Conservation (phyloP, 1,140 invertebrate species). For the Lerema accius region DNA sequence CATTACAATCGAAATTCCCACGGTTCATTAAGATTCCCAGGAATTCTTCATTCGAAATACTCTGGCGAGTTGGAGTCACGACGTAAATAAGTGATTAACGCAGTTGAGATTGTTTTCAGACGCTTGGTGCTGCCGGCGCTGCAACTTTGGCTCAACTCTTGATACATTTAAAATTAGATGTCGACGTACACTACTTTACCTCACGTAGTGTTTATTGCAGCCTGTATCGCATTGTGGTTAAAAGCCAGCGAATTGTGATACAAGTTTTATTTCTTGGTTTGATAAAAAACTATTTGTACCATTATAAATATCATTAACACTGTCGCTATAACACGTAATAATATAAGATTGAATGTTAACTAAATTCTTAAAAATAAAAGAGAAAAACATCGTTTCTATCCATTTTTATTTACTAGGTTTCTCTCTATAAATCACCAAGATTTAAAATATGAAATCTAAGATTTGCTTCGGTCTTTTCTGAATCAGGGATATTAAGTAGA, state of each 20-base stretch:
- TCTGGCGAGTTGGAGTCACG: slow-evolving; percentile 64
- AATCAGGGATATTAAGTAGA: slow-evolving; percentile 19
- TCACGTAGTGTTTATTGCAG: slow-evolving; percentile 22
- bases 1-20: slow-evolving; percentile 72
- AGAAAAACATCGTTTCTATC: too few species aligned
- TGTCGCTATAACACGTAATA: too few species aligned
- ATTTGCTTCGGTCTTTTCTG: background rate
- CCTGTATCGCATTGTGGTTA: slow-evolving; percentile 58
- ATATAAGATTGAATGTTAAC: too few species aligned
- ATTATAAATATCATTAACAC: too few species aligned
- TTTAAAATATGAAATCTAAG: slow-evolving; percentile 3
- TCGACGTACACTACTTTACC: slow-evolving; percentile 1
- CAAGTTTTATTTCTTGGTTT: slow-evolving; percentile 12
- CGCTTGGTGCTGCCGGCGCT: slow-evolving; percentile 46
- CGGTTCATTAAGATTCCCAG: slow-evolving; percentile 74
- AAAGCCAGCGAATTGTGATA: slow-evolving; percentile 47
- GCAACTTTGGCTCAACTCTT: slow-evolving; percentile 66
- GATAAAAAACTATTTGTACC: too few species aligned
- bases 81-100: slow-evolving; percentile 81
- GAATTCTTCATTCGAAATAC: slow-evolving; percentile 79
- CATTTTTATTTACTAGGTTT: too few species aligned
- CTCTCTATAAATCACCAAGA: slow-evolving; percentile 8
- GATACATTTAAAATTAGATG: slow-evolving; percentile 76
- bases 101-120: slow-evolving; percentile 79
- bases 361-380: too few species aligned